Evolutionary conservation across 2,888 invertebrate genomes (phyloP).

Genomic region (Macrosoma leucophasiata): DNA sequence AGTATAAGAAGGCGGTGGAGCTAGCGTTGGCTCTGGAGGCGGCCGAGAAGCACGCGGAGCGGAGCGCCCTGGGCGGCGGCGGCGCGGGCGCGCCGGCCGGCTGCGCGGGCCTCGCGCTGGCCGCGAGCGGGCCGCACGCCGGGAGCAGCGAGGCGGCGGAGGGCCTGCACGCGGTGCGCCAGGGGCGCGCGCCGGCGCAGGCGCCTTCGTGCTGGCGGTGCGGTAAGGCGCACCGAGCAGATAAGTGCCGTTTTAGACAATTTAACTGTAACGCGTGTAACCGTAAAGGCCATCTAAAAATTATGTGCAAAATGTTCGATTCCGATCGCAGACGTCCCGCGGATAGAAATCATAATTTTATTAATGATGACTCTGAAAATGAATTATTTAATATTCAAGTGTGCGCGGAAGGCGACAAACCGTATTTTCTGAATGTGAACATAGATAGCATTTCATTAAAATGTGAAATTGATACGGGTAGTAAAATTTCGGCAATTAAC

Average conservation of each 20-base stretch:
- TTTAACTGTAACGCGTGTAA: slow-evolving; percentile 15
- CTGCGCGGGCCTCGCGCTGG: slow-evolving; percentile 3
- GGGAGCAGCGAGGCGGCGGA: background rate
- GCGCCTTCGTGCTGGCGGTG: slow-evolving; percentile 9
- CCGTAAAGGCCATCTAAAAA: slow-evolving; percentile 12
- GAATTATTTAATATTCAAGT: slow-evolving; percentile 15
- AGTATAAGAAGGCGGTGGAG: slow-evolving; percentile 9
- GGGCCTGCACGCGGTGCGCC: slow-evolving; percentile 2
- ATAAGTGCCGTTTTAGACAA: slow-evolving; percentile 14
- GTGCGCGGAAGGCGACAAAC: slow-evolving; percentile 7
- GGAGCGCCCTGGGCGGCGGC: slow-evolving; percentile 1
- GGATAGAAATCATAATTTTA: slow-evolving; percentile 7
- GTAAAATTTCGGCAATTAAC: slow-evolving; percentile 14
- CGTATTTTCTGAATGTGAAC: slow-evolving; percentile 9
- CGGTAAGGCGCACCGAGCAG: slow-evolving; percentile 7
- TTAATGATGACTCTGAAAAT: slow-evolving; percentile 13
- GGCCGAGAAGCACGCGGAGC: slow-evolving; percentile 11
- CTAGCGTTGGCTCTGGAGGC: slow-evolving; percentile 16
- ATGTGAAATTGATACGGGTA: slow-evolving; percentile 13
- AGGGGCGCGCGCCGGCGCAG: slow-evolving; percentile 1
- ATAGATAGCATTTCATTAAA: slow-evolving; percentile 3
- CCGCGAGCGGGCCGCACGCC: too few species aligned
- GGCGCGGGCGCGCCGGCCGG: too few species aligned
- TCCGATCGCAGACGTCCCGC: background rate
- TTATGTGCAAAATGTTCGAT: slow-evolving; percentile 9